Percentiles rank a stretch among this genome's conserved stretches.
Conservation (phyloP, 2,113 vertebrate species). For the Ahaetulla prasina region DNA sequence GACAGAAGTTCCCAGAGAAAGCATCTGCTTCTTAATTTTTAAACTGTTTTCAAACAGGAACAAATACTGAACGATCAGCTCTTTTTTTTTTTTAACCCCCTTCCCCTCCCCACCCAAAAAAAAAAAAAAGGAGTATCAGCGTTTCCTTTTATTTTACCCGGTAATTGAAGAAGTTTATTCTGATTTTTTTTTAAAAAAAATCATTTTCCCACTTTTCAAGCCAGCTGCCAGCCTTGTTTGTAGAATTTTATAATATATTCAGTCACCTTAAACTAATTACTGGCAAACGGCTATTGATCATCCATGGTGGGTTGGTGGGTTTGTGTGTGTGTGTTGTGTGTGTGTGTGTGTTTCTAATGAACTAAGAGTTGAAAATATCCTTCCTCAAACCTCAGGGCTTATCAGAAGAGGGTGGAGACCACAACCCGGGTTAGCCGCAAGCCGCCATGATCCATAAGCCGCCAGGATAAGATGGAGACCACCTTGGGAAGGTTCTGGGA, state of each 20-base stretch:
- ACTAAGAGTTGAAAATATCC: not conserved
- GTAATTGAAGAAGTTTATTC: slow-evolving; percentile 10
- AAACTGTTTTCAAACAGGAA: slow-evolving; percentile 26
- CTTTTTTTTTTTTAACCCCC: not conserved
- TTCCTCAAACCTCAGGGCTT: not conserved
- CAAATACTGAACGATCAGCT: slow-evolving; percentile 26
- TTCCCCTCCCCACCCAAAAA: accelerated
- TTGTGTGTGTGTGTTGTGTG: too few species aligned
- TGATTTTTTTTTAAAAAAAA: slow-evolving; percentile 5
- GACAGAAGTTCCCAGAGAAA: slow-evolving; percentile 12
- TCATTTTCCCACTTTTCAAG: not conserved
- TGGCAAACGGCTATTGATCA: not conserved
- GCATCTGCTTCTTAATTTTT: slow-evolving; percentile 23
- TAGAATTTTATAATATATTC: not conserved
- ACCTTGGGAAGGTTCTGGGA: not conserved
- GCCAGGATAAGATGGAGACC: not conserved
- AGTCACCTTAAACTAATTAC: slow-evolving; percentile 2
- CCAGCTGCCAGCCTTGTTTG: not conserved
- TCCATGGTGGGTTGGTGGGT: not conserved
- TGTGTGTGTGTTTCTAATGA: not conserved
- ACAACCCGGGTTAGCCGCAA: not conserved
- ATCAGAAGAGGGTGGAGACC: not conserved
- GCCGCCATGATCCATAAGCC: not conserved
- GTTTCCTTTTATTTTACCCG: slow-evolving; percentile 10
- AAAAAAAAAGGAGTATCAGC: not conserved